Evolutionary conservation across 2,113 vertebrate species (phyloP).

Genomic region (Ellobius talpinus): DNA sequence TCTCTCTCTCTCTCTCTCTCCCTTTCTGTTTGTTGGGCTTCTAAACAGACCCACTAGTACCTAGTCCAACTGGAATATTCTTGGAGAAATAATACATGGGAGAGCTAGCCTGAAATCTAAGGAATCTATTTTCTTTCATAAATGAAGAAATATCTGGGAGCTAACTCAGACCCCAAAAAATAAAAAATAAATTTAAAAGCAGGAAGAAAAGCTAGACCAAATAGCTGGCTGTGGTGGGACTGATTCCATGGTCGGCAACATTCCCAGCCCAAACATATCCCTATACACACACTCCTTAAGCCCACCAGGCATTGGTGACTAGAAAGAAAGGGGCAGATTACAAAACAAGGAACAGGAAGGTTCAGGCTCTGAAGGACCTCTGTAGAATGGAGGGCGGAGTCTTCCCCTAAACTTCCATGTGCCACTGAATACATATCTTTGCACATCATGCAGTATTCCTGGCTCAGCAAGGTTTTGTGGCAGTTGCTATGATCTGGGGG

Average conservation of each 20-base stretch:
- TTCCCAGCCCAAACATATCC: background rate
- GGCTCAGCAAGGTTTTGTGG: background rate
- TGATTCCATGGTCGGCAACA: background rate
- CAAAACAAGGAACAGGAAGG: background rate
- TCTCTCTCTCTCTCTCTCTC: background rate
- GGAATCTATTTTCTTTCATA: slow-evolving; percentile 12
- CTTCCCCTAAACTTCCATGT: background rate
- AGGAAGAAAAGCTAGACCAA: background rate
- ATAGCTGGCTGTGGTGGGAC: background rate
- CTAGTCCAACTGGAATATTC: background rate
- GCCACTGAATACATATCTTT: background rate
- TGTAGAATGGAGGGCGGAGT: background rate
- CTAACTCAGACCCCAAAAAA: background rate
- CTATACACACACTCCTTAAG: background rate
- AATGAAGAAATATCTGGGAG: background rate
- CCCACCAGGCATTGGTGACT: background rate
- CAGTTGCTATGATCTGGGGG: background rate
- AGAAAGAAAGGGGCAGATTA: background rate
- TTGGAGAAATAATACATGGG: background rate
- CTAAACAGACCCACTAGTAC: background rate
- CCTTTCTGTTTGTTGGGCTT: background rate
- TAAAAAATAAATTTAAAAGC: background rate
- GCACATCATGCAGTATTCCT: background rate
- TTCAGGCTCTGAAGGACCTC: background rate
- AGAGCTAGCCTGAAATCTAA: background rate